phyloP scores from a whole-genome alignment of 2,888 invertebrate species.

The Mesorhabditis belari region DNA sequence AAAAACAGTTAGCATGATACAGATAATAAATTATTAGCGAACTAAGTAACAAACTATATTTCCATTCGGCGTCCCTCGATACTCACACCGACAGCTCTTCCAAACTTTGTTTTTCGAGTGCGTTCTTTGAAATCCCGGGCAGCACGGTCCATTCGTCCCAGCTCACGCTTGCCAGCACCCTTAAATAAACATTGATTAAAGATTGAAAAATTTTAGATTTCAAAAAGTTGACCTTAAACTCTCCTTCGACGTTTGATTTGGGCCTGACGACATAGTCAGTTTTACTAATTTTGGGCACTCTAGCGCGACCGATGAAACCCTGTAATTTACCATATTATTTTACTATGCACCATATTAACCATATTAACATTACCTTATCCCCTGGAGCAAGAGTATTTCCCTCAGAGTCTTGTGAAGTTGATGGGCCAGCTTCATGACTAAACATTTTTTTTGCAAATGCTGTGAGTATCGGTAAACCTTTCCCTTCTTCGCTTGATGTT shows the following conservation, averaged over 20 bases:
- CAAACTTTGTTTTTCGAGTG: constrained; percentile 35
- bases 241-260: constrained; percentile 53
- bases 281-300: constrained; percentile 87
- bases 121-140: constrained; percentile 47
- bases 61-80: constrained; percentile 36
- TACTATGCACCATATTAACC: not conserved
- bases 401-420: not conserved
- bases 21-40: too few species aligned
- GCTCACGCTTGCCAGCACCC: constrained; percentile 27
- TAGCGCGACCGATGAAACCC: constrained; percentile 77
- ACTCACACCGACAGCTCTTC: constrained; percentile 41
- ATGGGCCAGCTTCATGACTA: not conserved
- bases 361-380: constrained; percentile 19
- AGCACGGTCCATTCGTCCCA: constrained; percentile 33
- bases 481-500: constrained; percentile 31
- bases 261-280: constrained; percentile 94
- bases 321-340: constrained; percentile 55
- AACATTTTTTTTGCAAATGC: not conserved
- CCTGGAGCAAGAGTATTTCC: constrained; percentile 11
- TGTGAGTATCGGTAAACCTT: not conserved
- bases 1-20: too few species aligned
- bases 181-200: constrained; percentile 3
- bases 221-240: constrained; percentile 28
- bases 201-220: not conserved
- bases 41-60: not conserved